phyloP scores from a whole-genome alignment of 2,888 invertebrate species.

The Fragum fragum region DNA sequence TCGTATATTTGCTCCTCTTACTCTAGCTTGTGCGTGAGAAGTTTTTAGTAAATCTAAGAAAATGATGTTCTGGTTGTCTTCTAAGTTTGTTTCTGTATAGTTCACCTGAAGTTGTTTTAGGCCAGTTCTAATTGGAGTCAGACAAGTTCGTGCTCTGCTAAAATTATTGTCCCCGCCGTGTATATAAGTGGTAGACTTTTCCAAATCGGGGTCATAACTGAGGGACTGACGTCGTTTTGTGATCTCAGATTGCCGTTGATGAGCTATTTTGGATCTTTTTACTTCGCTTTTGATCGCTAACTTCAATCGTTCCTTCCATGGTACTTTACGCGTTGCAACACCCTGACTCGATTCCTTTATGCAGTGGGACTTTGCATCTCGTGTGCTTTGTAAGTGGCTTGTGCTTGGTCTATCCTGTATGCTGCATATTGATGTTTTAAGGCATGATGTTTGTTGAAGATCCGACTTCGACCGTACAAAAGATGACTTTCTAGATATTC shows the following conservation, averaged over 20 bases:
- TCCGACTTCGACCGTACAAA: background rate
- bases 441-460: background rate
- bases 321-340: background rate
- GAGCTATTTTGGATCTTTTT: background rate
- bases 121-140: slow-evolving; percentile 69
- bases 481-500: background rate
- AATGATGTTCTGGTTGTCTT: slow-evolving; percentile 74
- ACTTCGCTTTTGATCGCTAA: slow-evolving; percentile 8
- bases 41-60: slow-evolving; percentile 75
- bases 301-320: slow-evolving; percentile 22
- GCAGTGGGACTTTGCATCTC: background rate
- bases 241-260: background rate
- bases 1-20: slow-evolving; percentile 66
- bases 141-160: slow-evolving; percentile 69
- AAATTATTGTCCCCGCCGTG: slow-evolving; percentile 73
- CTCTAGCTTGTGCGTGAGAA: slow-evolving; percentile 68
- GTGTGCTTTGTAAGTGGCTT: background rate
- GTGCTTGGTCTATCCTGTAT: slow-evolving; percentile 14
- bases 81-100: slow-evolving; percentile 77
- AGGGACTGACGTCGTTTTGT: slow-evolving; percentile 44
- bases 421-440: slow-evolving; percentile 4
- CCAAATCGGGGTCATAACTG: slow-evolving; percentile 72
- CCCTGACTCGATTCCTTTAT: background rate
- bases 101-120: slow-evolving; percentile 72
- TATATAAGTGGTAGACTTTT: slow-evolving; percentile 72